phyloP scores from a whole-genome alignment of 2,113 vertebrate species.

The Pyrgilauda ruficollis region DNA sequence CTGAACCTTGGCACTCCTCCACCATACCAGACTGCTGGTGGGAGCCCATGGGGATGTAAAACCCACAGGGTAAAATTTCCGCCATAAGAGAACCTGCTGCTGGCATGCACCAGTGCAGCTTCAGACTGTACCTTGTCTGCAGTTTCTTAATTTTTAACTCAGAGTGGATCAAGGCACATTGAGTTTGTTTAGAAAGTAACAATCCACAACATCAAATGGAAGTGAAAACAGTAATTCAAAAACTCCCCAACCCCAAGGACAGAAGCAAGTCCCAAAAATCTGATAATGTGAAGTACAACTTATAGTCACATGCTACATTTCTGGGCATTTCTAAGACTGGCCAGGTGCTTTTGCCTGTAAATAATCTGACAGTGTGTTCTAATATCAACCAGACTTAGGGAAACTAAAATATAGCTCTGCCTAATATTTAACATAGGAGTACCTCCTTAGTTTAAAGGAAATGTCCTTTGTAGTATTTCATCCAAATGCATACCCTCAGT shows the following conservation, averaged over 20 bases:
- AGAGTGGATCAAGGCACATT: neutral
- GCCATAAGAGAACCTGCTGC: neutral
- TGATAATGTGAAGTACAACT: neutral
- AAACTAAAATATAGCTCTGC: neutral
- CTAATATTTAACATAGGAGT: neutral
- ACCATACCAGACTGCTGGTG: neutral
- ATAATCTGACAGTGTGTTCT: neutral
- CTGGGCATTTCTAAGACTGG: neutral
- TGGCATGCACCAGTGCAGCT: neutral
- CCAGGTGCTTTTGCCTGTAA: neutral
- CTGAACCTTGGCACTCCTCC: neutral
- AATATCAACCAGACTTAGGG: neutral
- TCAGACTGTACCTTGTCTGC: neutral
- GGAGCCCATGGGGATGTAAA: neutral
- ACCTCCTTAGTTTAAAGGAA: neutral
- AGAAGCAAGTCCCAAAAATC: neutral
- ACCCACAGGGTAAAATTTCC: neutral
- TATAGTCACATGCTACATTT: neutral
- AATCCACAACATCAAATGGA: neutral
- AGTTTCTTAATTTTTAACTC: neutral
- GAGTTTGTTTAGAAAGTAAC: neutral
- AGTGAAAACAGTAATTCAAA: neutral
- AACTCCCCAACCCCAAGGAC: neutral
- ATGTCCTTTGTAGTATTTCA: neutral
- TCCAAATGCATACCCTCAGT: neutral